A percentile compares a stretch with the other conserved stretches of the same genome.
Evolutionary conservation across 2,888 invertebrate species (phyloP).

Genomic region (Acheta domesticus): DNA sequence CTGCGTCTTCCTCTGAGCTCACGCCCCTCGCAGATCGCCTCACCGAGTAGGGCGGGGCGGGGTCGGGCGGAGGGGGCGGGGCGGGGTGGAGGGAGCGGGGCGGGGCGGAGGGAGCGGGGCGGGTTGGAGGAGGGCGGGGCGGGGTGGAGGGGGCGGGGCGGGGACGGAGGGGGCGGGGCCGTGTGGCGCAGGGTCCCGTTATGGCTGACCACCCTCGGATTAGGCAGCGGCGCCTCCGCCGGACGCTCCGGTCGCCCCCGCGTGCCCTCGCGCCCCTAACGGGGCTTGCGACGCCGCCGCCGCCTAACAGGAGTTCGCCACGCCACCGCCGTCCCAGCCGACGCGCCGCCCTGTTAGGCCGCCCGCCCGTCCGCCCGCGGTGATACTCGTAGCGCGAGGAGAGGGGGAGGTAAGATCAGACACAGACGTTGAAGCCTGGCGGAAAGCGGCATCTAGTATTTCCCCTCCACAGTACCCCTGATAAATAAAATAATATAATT

Average conservation of each 20-base stretch:
- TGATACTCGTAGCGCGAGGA: not conserved
- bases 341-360: too few species aligned
- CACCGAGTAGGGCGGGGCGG: too few species aligned
- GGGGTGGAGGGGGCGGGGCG: not conserved
- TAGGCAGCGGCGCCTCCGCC: not conserved
- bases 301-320: not conserved
- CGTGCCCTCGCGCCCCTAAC: not conserved
- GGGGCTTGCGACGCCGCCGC: not conserved
- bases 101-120: not conserved
- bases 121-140: not conserved
- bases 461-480: too few species aligned
- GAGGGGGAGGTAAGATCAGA: too few species aligned
- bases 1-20: too few species aligned
- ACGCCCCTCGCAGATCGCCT: too few species aligned
- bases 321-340: not conserved
- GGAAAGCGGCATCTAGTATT: too few species aligned
- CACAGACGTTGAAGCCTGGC: too few species aligned
- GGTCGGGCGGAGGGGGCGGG: not conserved
- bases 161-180: not conserved
- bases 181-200: not conserved
- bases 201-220: not conserved
- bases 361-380: too few species aligned
- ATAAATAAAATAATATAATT: too few species aligned
- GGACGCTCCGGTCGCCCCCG: not conserved
- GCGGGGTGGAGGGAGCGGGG: not conserved